Percentiles rank a stretch among this genome's conserved stretches.
These are phyloP conservation scores for Myotis daubentonii DNA, from an alignment of 2,797 vertebrate genomes.

Conservation along the genomic window DNA sequence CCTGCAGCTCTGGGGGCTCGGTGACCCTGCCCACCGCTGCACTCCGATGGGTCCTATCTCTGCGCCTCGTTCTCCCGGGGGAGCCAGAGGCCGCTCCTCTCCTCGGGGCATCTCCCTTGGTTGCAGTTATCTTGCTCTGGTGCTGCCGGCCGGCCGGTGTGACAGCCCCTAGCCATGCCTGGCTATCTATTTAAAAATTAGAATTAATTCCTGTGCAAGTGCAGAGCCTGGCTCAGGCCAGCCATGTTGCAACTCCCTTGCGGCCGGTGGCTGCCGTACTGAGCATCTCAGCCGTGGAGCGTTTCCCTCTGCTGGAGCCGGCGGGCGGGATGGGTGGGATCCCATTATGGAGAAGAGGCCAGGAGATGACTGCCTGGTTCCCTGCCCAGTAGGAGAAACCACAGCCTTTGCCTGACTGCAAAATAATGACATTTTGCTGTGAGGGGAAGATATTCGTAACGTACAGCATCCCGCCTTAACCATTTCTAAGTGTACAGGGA, in stretches of 20 bases:
- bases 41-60: accelerated
- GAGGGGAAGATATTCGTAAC: neutral
- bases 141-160: neutral
- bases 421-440: neutral
- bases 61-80: accelerated
- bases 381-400: neutral
- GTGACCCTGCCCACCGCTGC: neutral
- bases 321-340: neutral
- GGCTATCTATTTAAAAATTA: neutral
- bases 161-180: neutral
- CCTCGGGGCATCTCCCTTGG: neutral
- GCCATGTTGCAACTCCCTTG: neutral
- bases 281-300: accelerated
- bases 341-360: neutral
- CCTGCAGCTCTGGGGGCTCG: neutral
- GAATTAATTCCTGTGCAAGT: neutral
- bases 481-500: neutral
- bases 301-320: accelerated
- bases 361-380: neutral
- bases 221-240: neutral
- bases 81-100: neutral
- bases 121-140: neutral
- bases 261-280: accelerated
- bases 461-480: neutral
- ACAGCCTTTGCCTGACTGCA: neutral